Percentiles rank a stretch among this genome's conserved stretches.
Evolutionary conservation across 1,140 invertebrate species (phyloP).

Genomic region (Monochamus saltuarius): DNA sequence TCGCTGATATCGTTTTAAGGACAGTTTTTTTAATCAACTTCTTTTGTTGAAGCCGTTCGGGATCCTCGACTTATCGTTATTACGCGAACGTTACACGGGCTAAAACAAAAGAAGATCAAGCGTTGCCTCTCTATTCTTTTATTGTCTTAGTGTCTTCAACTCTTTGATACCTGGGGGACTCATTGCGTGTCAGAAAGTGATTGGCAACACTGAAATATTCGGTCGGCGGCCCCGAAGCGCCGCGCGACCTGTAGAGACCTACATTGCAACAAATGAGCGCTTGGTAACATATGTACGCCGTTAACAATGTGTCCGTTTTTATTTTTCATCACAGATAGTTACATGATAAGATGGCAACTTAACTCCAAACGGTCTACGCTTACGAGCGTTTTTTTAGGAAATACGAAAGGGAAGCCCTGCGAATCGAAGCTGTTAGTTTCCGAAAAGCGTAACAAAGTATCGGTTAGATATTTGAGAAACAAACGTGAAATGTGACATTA

Average conservation of each 20-base stretch:
- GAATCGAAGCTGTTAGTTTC: too few relatives aligned
- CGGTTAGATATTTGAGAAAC: background rate
- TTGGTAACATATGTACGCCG: slow-evolving; percentile 47
- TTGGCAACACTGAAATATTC: background rate
- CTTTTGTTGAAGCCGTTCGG: too few relatives aligned
- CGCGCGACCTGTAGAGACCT: slow-evolving; percentile 16
- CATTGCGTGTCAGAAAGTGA: background rate
- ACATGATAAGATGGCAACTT: slow-evolving; percentile 36
- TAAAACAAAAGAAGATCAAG: background rate
- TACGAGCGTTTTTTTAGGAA: background rate
- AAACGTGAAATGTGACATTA: too few relatives aligned
- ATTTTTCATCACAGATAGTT: slow-evolving; percentile 39
- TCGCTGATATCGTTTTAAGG: too few relatives aligned
- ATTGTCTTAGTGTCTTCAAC: background rate
- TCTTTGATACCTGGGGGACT: background rate
- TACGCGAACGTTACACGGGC: too few relatives aligned
- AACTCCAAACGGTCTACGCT: slow-evolving; percentile 13
- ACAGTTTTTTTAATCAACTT: too few relatives aligned
- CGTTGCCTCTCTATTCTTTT: background rate
- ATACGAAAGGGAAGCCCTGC: too few relatives aligned
- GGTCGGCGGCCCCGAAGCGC: too few relatives aligned
- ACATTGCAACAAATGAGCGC: slow-evolving; percentile 43
- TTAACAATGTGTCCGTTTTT: slow-evolving; percentile 37
- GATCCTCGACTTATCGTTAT: too few relatives aligned
- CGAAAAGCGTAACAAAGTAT: too few relatives aligned